Base-by-base conservation (phyloP, 2,797 vertebrate species). In the Numenius phaeopus region DNA sequence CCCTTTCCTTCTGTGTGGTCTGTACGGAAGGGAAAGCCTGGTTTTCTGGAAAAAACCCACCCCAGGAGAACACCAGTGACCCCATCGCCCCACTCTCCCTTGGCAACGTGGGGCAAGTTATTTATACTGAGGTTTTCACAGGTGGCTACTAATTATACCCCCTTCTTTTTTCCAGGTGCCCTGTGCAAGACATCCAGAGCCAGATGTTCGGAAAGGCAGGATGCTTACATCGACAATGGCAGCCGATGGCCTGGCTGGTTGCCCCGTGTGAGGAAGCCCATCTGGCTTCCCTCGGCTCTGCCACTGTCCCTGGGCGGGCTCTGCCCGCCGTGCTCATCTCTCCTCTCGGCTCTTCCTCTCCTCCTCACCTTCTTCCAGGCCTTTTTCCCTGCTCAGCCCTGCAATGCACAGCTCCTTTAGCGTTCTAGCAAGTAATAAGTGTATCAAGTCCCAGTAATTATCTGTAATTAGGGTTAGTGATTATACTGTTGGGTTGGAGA, bases 401-500 rank as follows among this genome's bases (percentile, higher is more conserved):
- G 79, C 93, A n/a, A 59, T 5, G 54, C 61, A 58, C 8, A 94
- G 99, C 98, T 98, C 98, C 98, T 98, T 99, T 97, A 98, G 98
- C 98, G 98, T 99, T 99, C 99, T 98, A 98, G 98, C 98, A 98
- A 99, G 99, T 99, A 99, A 98, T 99, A 99, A 99, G 99, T 99
- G 98, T 98, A 99, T 99, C 99, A 99, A 98, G 99, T 99, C 99
- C 99, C 99, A 99, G 99, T 99, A 99, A 99, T 99, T 99, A 99
- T 99, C 99, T 99, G 99, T 99, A 99, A 99, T 99, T 99, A 99
- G 99, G 99, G 99, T 99, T 99, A 99, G 99, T 99, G 99, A 99
- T 99, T 99, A 99, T 99, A 98, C 99, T 99, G 99, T 99, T 99
- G 99, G 99, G 99, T 98, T 94, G 98, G 98, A 99, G 99, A 99